phyloP scores from a whole-genome alignment of 1,140 invertebrate species.

The Meloidogyne exigua region DNA sequence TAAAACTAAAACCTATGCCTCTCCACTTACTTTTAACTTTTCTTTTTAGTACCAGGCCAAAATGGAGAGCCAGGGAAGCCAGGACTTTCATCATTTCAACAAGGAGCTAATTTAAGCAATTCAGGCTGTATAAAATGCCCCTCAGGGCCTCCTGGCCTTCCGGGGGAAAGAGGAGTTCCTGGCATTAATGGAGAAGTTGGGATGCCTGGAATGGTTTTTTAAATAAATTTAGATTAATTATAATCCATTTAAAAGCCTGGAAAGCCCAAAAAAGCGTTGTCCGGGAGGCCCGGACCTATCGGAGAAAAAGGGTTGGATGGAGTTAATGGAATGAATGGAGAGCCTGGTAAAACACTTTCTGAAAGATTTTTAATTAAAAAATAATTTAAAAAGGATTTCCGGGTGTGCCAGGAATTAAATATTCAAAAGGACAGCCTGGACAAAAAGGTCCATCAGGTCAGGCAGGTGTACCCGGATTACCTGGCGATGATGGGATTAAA shows the following conservation, averaged over 20 bases:
- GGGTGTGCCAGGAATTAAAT: conserved; percentile 17
- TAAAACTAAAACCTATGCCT: too few relatives aligned
- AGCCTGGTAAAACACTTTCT: neutral
- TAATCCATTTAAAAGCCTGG: conserved; percentile 4
- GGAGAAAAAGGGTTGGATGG: conserved; percentile 25
- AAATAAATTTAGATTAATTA: neutral
- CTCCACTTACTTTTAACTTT: too few relatives aligned
- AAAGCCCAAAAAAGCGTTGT: neutral
- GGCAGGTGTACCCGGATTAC: neutral
- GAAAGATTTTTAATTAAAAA: neutral
- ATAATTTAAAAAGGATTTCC: conserved; percentile 7
- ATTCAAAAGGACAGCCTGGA: conserved; percentile 11
- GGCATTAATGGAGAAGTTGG: conserved; percentile 26
- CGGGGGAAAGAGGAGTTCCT: neutral
- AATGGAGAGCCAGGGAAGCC: neutral
- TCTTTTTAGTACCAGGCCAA: neutral
- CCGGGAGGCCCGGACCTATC: conserved; percentile 11
- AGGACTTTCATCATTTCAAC: neutral
- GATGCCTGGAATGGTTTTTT: conserved; percentile 22
- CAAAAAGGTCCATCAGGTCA: neutral
- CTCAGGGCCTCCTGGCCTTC: neutral
- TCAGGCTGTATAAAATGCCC: conserved; percentile 11
- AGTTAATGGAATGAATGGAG: neutral
- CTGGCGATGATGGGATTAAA: conserved; percentile 11
- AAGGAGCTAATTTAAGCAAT: neutral